phyloP scores from a whole-genome alignment of 2,113 vertebrate species.

The Acrocephalus arundinaceus region DNA sequence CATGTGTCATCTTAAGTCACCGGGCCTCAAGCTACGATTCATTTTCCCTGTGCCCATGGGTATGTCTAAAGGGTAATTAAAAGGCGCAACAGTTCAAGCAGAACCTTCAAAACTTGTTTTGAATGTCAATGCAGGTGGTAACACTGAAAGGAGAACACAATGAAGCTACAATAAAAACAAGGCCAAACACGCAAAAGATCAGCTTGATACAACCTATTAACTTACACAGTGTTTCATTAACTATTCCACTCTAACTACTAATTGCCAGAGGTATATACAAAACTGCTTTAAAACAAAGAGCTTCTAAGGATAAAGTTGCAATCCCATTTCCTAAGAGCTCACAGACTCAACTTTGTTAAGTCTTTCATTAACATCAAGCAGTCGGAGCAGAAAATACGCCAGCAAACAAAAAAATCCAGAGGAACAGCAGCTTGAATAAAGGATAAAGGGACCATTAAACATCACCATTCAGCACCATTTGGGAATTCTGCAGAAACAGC shows the following conservation, averaged over 20 bases:
- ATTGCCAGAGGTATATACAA: background rate
- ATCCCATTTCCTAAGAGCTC: background rate
- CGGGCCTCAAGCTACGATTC: background rate
- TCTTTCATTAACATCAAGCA: background rate
- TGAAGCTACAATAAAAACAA: background rate
- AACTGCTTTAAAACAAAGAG: background rate
- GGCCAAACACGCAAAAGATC: background rate
- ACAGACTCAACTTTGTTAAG: background rate
- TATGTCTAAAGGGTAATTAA: background rate
- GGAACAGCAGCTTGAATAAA: background rate
- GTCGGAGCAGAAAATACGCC: background rate
- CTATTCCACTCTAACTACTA: background rate
- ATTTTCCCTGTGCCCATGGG: background rate
- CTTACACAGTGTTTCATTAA: background rate
- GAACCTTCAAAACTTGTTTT: background rate
- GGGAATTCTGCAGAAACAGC: conserved; percentile 38
- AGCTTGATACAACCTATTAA: background rate
- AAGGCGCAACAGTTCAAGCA: background rate
- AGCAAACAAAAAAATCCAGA: background rate
- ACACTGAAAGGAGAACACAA: background rate
- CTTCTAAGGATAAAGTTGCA: background rate
- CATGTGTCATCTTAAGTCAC: background rate
- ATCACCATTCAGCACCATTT: conserved; percentile 9
- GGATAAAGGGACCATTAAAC: conserved; percentile 14
- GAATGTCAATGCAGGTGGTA: background rate